These are phyloP conservation scores for Hemitrygon akajei DNA, from an alignment of 2,797 vertebrate species.

Conservation along the genomic window DNA sequence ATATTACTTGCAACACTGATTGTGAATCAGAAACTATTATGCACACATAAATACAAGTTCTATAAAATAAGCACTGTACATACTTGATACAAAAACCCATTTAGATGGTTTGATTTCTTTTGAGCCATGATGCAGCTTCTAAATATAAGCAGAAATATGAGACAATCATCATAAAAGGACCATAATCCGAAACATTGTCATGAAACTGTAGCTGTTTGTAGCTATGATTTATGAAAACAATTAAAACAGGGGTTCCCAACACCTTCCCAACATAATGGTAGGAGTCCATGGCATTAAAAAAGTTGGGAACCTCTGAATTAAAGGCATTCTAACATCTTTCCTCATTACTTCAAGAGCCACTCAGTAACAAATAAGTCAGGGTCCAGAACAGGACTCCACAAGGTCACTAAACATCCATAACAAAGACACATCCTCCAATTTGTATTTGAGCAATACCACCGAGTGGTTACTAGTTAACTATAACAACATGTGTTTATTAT, in stretches of 20 bases:
- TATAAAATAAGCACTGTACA: not conserved
- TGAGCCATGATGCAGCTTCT: not conserved
- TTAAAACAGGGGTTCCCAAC: not conserved
- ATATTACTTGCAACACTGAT: not conserved
- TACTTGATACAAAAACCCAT: not conserved
- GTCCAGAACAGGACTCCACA: not conserved
- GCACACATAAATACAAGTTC: not conserved
- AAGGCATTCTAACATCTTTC: not conserved
- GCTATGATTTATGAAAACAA: not conserved
- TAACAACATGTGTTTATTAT: not conserved
- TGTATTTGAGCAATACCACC: not conserved
- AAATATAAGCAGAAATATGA: not conserved
- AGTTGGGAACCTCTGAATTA: too few species aligned
- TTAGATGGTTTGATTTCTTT: not conserved
- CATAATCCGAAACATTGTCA: not conserved
- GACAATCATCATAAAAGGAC: not conserved
- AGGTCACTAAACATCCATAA: not conserved
- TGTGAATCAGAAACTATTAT: slow-evolving; percentile 13
- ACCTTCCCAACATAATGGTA: too few species aligned
- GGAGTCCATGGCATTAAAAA: too few species aligned
- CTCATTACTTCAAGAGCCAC: not conserved
- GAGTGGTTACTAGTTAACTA: not conserved
- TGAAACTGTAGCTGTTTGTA: not conserved
- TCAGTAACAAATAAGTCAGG: not conserved
- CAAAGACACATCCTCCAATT: not conserved